phyloP scores from a whole-genome alignment of 1,140 invertebrate species.

The Drosophila willistoni region DNA sequence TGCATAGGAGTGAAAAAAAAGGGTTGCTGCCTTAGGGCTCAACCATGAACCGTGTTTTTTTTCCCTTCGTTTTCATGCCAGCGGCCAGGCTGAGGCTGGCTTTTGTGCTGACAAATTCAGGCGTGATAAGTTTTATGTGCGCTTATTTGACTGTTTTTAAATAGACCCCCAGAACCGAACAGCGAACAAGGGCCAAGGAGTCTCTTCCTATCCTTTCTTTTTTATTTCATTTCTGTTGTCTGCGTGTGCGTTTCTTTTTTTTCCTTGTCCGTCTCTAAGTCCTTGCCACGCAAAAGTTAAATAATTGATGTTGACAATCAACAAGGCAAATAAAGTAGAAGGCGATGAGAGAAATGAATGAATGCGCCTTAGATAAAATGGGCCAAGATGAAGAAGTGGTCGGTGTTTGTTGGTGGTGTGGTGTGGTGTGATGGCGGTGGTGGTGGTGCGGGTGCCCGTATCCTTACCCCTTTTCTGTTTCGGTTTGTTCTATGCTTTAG shows the following conservation, averaged over 20 bases:
- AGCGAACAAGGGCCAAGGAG: conserved; percentile 17
- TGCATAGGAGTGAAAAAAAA: conserved; percentile 47
- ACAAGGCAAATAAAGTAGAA: conserved; percentile 77
- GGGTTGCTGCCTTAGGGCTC: conserved; percentile 45
- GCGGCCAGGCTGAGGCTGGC: conserved; percentile 33
- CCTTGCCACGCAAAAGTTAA: conserved; percentile 74
- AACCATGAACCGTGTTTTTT: conserved; percentile 34
- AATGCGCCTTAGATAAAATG: conserved; percentile 52
- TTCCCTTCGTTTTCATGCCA: conserved; percentile 24
- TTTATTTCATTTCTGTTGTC: conserved; percentile 24
- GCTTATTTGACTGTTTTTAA: conserved; percentile 82
- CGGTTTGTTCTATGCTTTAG: conserved; percentile 38
- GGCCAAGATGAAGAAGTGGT: conserved; percentile 26
- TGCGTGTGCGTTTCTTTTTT: conserved; percentile 12
- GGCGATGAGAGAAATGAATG: conserved; percentile 56
- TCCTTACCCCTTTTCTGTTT: conserved; percentile 21
- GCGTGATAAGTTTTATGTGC: conserved; percentile 81
- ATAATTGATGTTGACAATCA: conserved; percentile 83
- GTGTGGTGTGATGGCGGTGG: neutral
- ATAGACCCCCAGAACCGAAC: conserved; percentile 54
- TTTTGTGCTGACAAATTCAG: conserved; percentile 82
- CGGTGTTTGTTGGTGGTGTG: conserved; percentile 1
- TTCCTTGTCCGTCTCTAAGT: conserved; percentile 23
- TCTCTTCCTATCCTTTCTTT: conserved; percentile 17
- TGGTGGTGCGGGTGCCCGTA: conserved; percentile 4